Evolutionary conservation across 2,113 vertebrate genomes (phyloP).

Genomic region (Dermatemys mawii): DNA sequence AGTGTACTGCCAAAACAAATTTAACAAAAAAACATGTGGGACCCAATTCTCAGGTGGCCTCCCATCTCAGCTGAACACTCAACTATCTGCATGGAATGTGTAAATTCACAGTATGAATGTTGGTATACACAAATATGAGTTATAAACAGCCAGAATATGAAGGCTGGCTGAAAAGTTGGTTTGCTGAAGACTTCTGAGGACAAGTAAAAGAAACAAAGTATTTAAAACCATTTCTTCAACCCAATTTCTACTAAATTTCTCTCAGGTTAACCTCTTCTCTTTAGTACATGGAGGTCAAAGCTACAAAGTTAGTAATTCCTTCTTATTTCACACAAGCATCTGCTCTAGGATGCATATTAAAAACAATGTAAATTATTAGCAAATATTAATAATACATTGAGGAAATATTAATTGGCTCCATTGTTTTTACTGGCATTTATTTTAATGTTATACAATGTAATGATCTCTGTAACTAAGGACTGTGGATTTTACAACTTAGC

Average conservation of each 20-base stretch:
- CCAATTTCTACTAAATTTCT: neutral
- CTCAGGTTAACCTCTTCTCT: neutral
- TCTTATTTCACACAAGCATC: neutral
- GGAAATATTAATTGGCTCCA: neutral
- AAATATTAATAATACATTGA: neutral
- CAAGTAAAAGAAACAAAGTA: neutral
- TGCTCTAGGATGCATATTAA: neutral
- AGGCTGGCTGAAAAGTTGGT: neutral
- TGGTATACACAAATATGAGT: slow-evolving; percentile 13
- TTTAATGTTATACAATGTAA: neutral
- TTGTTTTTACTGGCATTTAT: neutral
- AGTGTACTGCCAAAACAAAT: slow-evolving; percentile 13
- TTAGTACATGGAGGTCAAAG: neutral
- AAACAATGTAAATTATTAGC: neutral
- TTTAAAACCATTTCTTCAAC: neutral
- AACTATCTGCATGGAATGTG: neutral
- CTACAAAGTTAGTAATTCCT: too few relatives aligned
- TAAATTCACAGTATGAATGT: slow-evolving; percentile 13
- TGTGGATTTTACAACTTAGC: neutral
- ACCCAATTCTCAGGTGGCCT: neutral
- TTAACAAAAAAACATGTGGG: slow-evolving; percentile 10
- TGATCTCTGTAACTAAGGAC: neutral
- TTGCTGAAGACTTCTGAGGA: neutral
- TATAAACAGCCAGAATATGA: neutral
- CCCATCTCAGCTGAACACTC: neutral